phyloP scores from a whole-genome alignment of 1,140 invertebrate species.

The Uloborus diversus region DNA sequence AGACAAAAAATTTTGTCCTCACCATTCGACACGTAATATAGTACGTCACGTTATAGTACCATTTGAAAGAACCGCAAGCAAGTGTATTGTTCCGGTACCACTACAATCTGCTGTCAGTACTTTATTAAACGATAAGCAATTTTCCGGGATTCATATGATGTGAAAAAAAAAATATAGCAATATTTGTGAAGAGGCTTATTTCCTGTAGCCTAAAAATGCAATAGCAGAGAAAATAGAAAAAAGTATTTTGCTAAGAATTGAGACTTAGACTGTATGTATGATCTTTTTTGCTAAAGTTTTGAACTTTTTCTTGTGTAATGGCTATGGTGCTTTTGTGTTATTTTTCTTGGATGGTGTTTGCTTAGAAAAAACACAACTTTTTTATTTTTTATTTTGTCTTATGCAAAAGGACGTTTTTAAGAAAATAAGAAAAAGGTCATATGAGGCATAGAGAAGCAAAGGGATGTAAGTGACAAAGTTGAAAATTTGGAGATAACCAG shows the following conservation, averaged over 20 bases:
- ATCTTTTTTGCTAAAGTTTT: not conserved
- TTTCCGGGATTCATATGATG: not conserved
- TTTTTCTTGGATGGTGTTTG: too few species aligned
- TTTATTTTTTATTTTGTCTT: too few species aligned
- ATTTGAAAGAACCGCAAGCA: slow-evolving; percentile 50
- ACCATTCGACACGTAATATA: slow-evolving; percentile 26
- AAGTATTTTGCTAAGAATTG: not conserved
- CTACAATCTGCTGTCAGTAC: not conserved
- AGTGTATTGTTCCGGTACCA: not conserved
- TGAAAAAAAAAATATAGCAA: not conserved
- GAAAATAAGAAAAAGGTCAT: too few species aligned
- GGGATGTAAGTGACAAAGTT: too few species aligned
- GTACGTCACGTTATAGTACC: slow-evolving; percentile 46
- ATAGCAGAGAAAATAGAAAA: not conserved
- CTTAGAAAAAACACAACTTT: too few species aligned
- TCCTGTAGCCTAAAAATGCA: not conserved
- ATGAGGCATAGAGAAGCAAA: too few species aligned
- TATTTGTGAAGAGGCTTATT: not conserved
- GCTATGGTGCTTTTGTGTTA: too few species aligned
- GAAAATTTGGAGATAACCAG: too few species aligned
- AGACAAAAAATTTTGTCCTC: slow-evolving; percentile 37
- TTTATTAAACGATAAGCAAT: slow-evolving; percentile 22
- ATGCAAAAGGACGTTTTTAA: too few species aligned
- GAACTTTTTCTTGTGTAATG: not conserved
- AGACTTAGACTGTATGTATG: not conserved